Percentiles rank a stretch among this genome's conserved stretches.
These are phyloP conservation scores for Climacteris rufus DNA, from an alignment of 2,113 vertebrate genomes.

Conservation along the genomic window DNA sequence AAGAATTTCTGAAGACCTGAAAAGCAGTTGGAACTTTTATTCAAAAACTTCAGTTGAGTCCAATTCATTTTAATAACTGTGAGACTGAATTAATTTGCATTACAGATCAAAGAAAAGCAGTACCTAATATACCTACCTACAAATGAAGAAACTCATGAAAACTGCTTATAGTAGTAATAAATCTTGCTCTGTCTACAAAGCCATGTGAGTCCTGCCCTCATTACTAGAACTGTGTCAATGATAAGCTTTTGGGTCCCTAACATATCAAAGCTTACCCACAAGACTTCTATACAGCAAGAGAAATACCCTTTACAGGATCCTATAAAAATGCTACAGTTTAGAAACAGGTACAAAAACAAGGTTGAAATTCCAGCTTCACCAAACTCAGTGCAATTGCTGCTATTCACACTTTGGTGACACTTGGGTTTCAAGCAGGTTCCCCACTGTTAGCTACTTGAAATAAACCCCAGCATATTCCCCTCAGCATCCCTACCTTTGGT, in stretches of 20 bases:
- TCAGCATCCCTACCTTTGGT: conserved; percentile 81
- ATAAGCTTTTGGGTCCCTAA: not conserved
- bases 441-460: not conserved
- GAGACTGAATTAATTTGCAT: not conserved
- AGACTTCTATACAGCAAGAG: not conserved
- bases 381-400: not conserved
- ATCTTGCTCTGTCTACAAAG: not conserved
- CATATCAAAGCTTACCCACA: not conserved
- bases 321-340: not conserved
- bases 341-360: not conserved
- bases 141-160: not conserved
- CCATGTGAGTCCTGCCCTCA: not conserved
- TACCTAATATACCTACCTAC: not conserved
- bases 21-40: not conserved
- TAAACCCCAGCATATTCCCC: fast-evolving
- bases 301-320: not conserved
- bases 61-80: not conserved
- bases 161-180: not conserved
- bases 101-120: not conserved
- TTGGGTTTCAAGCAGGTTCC: not conserved
- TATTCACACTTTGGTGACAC: not conserved
- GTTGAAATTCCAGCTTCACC: not conserved
- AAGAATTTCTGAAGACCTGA: not conserved
- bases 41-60: not conserved
- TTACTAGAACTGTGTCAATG: not conserved